Evolutionary conservation across 2,888 invertebrate genomes (phyloP), one percentile per base, ranked within the genome.

Genomic region (Parnassius smintheus): DNA sequence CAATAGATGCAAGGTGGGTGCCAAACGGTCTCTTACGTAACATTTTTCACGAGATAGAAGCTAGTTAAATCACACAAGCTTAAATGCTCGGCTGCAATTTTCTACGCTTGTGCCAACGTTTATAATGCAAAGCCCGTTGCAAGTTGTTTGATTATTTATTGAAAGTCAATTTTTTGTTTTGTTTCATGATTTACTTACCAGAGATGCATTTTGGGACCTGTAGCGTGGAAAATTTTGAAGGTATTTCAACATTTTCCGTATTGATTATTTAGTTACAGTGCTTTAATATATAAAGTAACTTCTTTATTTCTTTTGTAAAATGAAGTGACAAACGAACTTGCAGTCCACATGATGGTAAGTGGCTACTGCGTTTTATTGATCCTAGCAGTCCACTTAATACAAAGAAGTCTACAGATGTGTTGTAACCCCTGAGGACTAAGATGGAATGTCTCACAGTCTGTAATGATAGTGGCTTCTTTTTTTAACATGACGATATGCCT

Each of bases 131-230:
- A 62, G 71, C 64, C 70, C 66, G 67, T 72, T 75, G 78, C 78
- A 74, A 71, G 69, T 76, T 70, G 72, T 72, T 77, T 74, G 74
- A 74, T 80, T 72, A 81, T 80, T 83, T 82, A 83, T 80, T 78
- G 77, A 52, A 69, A 59, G 49, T 46, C 59, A 65, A 67, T 66
- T 66, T 68, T 67, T 78, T 78, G 77, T 81, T 83, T 83, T 82
- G 82, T 81, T 78, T 75, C n/a, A 42, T 52, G 52, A n/a, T 42
- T 18, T 41, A 41, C 56, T 18, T 41, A 41, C 56, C n/a, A 48
- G 41, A 53, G 9, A 48, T 51, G 51, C 41, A 55, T 55, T 56
- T 41, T 25, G 25, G 13, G 50, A 56, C 9, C 11, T 25, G 4
- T 12, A n/a, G 13, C 18, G 18, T 13, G 8, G 4, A 49, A 49